Percentiles rank a stretch among this genome's conserved stretches.
Conservation (phyloP, 2,113 vertebrate genomes). For the Okapia johnstoni region DNA sequence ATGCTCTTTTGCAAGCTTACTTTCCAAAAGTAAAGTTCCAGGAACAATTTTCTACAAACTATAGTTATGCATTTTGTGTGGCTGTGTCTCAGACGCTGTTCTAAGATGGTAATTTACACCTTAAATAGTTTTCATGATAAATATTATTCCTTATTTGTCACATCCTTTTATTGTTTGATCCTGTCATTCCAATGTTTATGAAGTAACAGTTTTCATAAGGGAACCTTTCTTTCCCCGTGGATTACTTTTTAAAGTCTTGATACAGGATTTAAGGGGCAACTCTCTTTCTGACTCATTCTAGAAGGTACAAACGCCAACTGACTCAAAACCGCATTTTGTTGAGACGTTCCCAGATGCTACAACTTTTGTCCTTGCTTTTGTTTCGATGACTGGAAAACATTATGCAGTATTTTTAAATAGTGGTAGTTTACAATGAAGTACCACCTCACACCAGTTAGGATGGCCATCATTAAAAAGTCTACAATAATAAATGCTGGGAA, state of each 20-base stretch:
- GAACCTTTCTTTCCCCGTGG: neutral
- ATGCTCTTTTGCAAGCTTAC: neutral
- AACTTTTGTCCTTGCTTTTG: neutral
- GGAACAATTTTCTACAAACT: neutral
- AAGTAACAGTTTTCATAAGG: neutral
- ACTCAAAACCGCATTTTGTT: neutral
- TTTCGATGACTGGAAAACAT: neutral
- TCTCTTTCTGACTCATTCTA: neutral
- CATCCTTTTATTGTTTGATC: neutral
- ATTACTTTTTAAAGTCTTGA: neutral
- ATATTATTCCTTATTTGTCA: neutral
- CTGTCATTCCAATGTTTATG: neutral
- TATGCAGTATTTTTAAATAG: neutral
- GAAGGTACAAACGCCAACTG: neutral
- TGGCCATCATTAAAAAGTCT: neutral
- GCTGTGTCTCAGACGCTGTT: neutral
- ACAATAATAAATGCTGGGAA: neutral
- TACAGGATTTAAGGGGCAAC: neutral
- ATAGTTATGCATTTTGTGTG: neutral
- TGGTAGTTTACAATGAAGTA: neutral
- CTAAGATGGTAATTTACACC: neutral
- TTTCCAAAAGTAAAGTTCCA: slow-evolving; percentile 38
- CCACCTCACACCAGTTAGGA: neutral
- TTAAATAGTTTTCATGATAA: neutral
- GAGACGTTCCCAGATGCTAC: neutral